phyloP scores from a whole-genome alignment of 2,113 vertebrate species.

The Verasper variegatus region DNA sequence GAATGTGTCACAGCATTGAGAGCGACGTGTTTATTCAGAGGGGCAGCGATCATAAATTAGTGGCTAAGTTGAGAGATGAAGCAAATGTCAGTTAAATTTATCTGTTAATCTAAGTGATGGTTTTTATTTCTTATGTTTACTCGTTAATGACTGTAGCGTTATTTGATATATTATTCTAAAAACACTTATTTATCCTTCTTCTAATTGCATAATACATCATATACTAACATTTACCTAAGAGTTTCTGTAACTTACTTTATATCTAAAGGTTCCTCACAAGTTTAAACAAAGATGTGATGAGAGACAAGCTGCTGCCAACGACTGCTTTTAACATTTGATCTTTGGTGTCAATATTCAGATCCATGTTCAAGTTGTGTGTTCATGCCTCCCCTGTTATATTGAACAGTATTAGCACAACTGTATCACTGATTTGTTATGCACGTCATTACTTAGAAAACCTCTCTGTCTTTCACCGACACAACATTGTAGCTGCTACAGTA shows the following conservation, averaged over 20 bases:
- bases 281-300: slow-evolving; percentile 15
- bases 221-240: slow-evolving; percentile 6
- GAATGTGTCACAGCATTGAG: slow-evolving; percentile 2
- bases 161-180: slow-evolving; percentile 12
- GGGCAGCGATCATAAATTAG: slow-evolving; percentile 5
- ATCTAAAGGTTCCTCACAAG: slow-evolving; percentile 30
- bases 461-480: neutral
- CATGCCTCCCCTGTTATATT: slow-evolving; percentile 14
- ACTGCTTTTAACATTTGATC: slow-evolving; percentile 40
- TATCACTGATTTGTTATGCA: neutral
- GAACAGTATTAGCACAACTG: slow-evolving; percentile 6
- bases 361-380: slow-evolving; percentile 16
- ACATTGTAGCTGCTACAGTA: slow-evolving; percentile 26
- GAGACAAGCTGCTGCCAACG: slow-evolving; percentile 1
- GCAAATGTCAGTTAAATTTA: slow-evolving; percentile 24
- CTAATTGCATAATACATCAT: slow-evolving; percentile 6
- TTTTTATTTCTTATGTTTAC: slow-evolving; percentile 1
- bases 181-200: slow-evolving; percentile 21
- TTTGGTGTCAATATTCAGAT: slow-evolving; percentile 61
- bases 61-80: slow-evolving; percentile 5
- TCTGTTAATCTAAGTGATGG: slow-evolving; percentile 19
- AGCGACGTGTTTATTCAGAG: neutral
- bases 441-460: neutral
- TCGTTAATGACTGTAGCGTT: slow-evolving; percentile 16
- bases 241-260: slow-evolving; percentile 6